These are phyloP conservation scores for Pithys albifrons DNA, from an alignment of 2,113 vertebrate genomes.

Conservation along the genomic window DNA sequence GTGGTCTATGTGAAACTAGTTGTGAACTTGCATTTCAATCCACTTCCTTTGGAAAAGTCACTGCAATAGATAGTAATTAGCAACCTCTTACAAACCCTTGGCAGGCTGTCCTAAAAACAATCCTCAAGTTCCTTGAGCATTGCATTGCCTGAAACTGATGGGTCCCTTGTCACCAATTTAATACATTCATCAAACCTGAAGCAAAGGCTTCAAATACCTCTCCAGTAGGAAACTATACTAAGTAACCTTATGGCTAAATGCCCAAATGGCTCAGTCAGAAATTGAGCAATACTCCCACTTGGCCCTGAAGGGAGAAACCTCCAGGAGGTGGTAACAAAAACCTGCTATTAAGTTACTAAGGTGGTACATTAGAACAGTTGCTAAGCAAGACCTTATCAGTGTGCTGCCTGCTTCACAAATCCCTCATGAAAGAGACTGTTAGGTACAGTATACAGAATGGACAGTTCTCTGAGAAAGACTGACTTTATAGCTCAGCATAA, in stretches of 20 bases:
- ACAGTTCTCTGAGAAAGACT: not conserved
- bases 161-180: not conserved
- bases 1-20: not conserved
- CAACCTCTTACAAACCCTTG: constrained; percentile 2
- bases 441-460: not conserved
- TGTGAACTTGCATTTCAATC: not conserved
- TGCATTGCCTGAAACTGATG: not conserved
- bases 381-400: not conserved
- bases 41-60: not conserved
- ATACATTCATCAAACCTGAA: not conserved
- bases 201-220: not conserved
- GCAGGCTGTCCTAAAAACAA: not conserved
- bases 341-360: not conserved
- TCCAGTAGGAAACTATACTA: not conserved
- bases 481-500: not conserved
- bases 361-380: not conserved
- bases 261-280: not conserved
- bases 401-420: not conserved
- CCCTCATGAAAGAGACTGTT: not conserved
- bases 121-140: not conserved
- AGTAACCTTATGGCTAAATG: not conserved
- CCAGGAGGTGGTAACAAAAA: not conserved
- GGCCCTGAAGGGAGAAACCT: not conserved
- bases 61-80: not conserved
- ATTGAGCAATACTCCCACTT: not conserved